Base-by-base conservation (phyloP, 2,797 vertebrate species). In the Odontamblyopus rebecca region DNA sequence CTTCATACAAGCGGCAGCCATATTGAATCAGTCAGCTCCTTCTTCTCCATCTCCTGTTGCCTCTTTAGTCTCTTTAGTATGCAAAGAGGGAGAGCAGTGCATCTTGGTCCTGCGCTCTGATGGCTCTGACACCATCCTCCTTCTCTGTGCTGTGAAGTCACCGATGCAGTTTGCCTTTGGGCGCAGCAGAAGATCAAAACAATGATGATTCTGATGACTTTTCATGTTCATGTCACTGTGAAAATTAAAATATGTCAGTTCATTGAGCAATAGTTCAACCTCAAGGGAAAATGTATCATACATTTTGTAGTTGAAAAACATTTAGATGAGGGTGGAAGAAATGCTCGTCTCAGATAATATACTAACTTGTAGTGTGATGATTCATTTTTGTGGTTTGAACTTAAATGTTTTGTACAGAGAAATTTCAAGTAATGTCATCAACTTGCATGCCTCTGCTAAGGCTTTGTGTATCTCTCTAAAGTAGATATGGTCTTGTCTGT, bases 31-130 rank as follows among this genome's bases (percentile, higher is more conserved):
- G 51, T 72, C 23, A 30, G 53, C 72, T 69, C 0, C 32, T 77
- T 73, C 57, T 51, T 74, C 56, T 67, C 62, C 69, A 76, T 63
- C 56, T 41, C 50, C 50, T 12, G 41, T 2, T 60, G 59, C 60
- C 70, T 81, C 73, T 68, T 78, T 66, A 77, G 66, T 70, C 70
- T 81, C 73, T 68, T 78, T 66, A 77, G 66, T 70, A 70, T 81
- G 76, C 76, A 70, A 29, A 5, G 71, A 54, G 63, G 80, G 26
- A 69, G 69, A 61, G 75, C 69, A 67, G 66, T 74, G 76, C 75
- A 64, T 83, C 26, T 64, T 66, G 71, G 62, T 69, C 69, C 66
- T 44, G 66, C 69, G 71, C 72, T 77, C 32, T 70, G 62, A 48
- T 9, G 44, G 53, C 19, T n/a, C 53, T 57, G 54, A 57, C 66